Evolutionary conservation across 2,888 invertebrate species (phyloP), one percentile per base, ranked within the genome.

Genomic region (Pristionchus entomophagus): DNA sequence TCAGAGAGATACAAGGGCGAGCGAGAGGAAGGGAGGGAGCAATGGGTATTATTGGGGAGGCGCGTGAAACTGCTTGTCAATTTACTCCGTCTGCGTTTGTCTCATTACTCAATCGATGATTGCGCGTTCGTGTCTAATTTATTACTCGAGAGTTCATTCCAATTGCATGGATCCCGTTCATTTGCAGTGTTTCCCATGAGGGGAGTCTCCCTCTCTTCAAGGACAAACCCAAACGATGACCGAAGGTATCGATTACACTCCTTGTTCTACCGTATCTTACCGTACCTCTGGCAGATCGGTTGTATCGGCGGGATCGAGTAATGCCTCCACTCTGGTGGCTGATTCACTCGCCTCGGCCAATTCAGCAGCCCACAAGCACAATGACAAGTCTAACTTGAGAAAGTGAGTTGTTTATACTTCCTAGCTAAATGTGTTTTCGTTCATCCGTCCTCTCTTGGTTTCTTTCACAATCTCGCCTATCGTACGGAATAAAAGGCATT

Each of bases 241-340:
- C 22, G 82, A 12, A 82, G 82, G 82, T 82, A 26, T 32, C 56
- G 22, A 53, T n/a, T 81, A 2, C 38, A 38, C 3, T 12, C 41
- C 45, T 41, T 62, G 14, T 5, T 8, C 12, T 59, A 19, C 45
- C 14, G 32, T 19, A 41, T 38, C n/a, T n/a, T n/a, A n/a, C n/a
- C n/a, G n/a, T n/a, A n/a, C n/a, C n/a, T n/a, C n/a, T n/a, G n/a
- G n/a, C n/a, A 85, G 85, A 53, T 90, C 90, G 32, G 89, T 91
- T 12, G 87, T 90, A 12, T 90, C 90, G 4, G 90, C 89, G 10
- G 88, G 89, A 78, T 91, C 91, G 29, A 89, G 90, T 73, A 89
- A 88, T 62, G 90, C 89, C 2, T 90, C 90, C 17, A 91, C 90
- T 1, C 78, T 91, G 6, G 83, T 89, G 12, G 87, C 89, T 4